Base-by-base conservation (phyloP, 35 echinoderm and acorn worm species). In the Patiria miniata region DNA sequence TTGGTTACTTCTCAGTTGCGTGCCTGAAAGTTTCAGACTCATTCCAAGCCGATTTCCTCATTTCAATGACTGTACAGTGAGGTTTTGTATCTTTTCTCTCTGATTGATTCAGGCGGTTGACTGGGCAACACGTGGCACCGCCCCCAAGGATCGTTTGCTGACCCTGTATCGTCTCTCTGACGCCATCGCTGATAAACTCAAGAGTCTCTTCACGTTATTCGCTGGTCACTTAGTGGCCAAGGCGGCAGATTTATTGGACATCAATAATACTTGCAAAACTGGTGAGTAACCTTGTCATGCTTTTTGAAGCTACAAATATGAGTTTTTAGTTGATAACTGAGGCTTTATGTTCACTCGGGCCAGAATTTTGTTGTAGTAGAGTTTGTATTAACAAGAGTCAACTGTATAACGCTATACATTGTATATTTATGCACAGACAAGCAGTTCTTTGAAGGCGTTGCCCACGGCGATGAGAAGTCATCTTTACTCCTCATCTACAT, bases 141-240 rank as follows among this genome's bases (percentile, higher is more conserved):
- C 61, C 29, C 83, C 89, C 17, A 88, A 82, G 28, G 89, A 91
- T 18, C 77, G 96, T 10, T 80, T 95, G 32, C 47, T 99, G 19
- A 92, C 96, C 8, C 92, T 99, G 55, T 99, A 94, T 68, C 82
- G 78, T 22, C 89, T 99, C 7, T 86, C 92, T 10, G 89, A 92
- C 39, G 68, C 76, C 38, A 89, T 99, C 8, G 96, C 93, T 8
- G 92, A 99, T 14, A 94, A 79, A 76, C 86, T 99, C 28, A 92
- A 95, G 81, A 87, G 92, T 7, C 81, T 99, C 21, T 99, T 99
- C 89, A 89, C 86, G 57, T 69, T 99, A 21, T 99, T 99, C 77
- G 96, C 93, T 58, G 96, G 96, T 80, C 96, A 99, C 44, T 54
- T 99, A 14, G 69, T 94, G 17, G 61, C 93, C 73, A 91, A 99